Percentiles rank a stretch among this genome's conserved stretches.
Conservation (phyloP, 35 echinoderm and acorn worm species). For the Hemicentrotus pulcherrimus region DNA sequence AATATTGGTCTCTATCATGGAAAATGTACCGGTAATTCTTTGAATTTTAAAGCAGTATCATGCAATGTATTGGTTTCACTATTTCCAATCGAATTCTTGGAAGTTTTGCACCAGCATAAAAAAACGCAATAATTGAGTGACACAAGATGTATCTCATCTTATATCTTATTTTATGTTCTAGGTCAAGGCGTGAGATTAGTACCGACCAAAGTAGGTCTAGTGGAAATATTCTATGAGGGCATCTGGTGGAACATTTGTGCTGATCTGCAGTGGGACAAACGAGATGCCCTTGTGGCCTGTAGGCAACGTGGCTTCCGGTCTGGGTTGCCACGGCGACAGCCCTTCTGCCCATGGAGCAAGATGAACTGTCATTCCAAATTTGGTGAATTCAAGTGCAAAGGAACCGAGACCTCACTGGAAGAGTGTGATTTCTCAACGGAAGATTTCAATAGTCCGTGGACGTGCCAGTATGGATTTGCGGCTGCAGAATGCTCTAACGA, state of each 20-base stretch:
- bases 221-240: constrained; percentile 30
- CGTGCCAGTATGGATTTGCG: constrained; percentile 9
- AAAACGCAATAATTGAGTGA: too few species aligned
- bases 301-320: background rate
- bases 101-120: background rate
- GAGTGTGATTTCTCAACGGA: constrained; percentile 26
- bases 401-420: constrained; percentile 1
- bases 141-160: too few species aligned
- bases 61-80: background rate
- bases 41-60: too few species aligned
- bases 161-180: background rate
- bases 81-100: background rate
- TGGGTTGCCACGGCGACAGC: constrained; percentile 15
- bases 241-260: constrained; percentile 48
- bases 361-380: background rate
- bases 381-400: constrained; percentile 8
- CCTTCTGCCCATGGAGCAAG: background rate
- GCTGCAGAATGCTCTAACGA: background rate
- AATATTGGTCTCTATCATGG: too few species aligned
- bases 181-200: constrained; percentile 4
- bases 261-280: background rate
- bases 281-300: constrained; percentile 32
- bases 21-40: too few species aligned
- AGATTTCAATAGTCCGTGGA: background rate
- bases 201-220: background rate